Evolutionary conservation across 2,888 invertebrate genomes (phyloP), one percentile per base, ranked within the genome.

Genomic region (Serripes groenlandicus): DNA sequence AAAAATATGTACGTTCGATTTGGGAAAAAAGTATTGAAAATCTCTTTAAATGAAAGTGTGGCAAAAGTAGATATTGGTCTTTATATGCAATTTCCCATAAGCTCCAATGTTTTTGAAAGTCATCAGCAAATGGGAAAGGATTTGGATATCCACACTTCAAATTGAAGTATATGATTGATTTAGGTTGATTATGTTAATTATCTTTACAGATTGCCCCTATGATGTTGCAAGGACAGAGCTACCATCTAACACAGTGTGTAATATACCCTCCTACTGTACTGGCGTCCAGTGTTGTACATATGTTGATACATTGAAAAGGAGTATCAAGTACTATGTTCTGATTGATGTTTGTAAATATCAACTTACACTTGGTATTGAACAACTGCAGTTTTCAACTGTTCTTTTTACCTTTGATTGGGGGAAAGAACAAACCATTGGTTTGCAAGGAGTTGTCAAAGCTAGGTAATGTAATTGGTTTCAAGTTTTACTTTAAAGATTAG

Each of bases 391-490:
- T 64, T 80, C 80, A 3, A 72, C 81, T 34, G 81, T 83, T 23
- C 74, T 91, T 15, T 78, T 89, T 15, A 68, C 88, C n/a, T 91
- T 86, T 58, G 70, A 83, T 34, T 91, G 89, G 89, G 90, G 91
- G 76, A 74, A 75, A 32, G 62, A 62, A 21, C 60, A 83, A n/a
- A 66, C 69, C 23, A 72, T 79, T 70, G 64, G 72, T 5, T 73
- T 83, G 37, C 54, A 72, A 35, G 79, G 83, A 49, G 70, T 79
- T 0, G 18, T 83, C 11, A 58, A 32, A 60, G 70, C 73, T 9
- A 78, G 75, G 82, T 49, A 49, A n/a, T n/a, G n/a, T n/a, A n/a
- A n/a, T n/a, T n/a, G n/a, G n/a, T n/a, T n/a, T n/a, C n/a, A n/a
- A n/a, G n/a, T n/a, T n/a, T n/a, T n/a, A n/a, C n/a, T n/a, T n/a